Evolutionary conservation across 2,113 vertebrate species (phyloP).

Genomic region (Spermophilus dauricus): DNA sequence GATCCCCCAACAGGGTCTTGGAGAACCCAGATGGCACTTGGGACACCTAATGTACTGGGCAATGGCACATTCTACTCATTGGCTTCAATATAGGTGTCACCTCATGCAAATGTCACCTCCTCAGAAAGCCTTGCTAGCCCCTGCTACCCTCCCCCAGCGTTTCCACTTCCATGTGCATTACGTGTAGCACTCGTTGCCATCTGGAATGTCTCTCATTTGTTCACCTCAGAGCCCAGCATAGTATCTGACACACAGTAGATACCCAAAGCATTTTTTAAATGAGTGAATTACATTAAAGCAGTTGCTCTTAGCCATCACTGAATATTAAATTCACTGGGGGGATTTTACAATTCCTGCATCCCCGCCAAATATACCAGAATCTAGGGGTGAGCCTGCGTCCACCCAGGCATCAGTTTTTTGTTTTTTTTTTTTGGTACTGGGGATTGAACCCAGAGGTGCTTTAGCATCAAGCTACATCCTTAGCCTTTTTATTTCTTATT

Average conservation of each 20-base stretch:
- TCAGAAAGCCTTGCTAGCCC: background rate
- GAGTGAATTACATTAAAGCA: background rate
- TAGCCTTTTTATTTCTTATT: too few relatives aligned
- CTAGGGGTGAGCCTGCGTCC: background rate
- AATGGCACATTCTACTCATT: background rate
- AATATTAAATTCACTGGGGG: too few relatives aligned
- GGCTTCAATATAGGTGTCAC: background rate
- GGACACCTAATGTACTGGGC: background rate
- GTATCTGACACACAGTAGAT: background rate
- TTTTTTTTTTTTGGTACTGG: too few relatives aligned
- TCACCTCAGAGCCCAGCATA: background rate
- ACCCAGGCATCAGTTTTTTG: background rate
- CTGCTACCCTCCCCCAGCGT: background rate
- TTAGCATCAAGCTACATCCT: too few relatives aligned
- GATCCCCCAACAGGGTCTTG: background rate
- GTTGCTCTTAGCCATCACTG: too few relatives aligned
- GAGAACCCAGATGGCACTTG: background rate
- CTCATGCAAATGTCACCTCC: background rate
- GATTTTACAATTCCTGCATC: conserved; percentile 8
- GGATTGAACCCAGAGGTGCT: too few relatives aligned
- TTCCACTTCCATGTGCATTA: background rate
- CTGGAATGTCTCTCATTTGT: background rate
- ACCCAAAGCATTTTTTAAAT: background rate
- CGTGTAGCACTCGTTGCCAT: too few relatives aligned
- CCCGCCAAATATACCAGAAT: background rate